A percentile compares a stretch with the other conserved stretches of the same genome.
phyloP scores from a whole-genome alignment of 64 coral and sea anemone genomes.

The Exaiptasia diaphana region DNA sequence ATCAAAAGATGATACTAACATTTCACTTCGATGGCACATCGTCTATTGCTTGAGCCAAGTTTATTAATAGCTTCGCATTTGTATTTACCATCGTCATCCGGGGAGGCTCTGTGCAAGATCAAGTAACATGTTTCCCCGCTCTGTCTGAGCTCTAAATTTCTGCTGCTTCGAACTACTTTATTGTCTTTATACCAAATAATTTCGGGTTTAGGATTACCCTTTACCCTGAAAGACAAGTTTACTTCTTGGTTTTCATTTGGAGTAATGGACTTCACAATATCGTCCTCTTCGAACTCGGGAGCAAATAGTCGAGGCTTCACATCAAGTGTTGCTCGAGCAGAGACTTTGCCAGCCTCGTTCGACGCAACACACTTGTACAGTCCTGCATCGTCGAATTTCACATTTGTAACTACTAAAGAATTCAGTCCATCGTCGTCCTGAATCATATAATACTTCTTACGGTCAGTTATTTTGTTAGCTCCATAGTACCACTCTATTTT shows the following conservation, averaged over 20 bases:
- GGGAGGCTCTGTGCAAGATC: constrained; percentile 32
- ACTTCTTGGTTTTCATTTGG: constrained; percentile 61
- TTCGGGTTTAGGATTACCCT: constrained; percentile 51
- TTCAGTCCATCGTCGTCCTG: constrained; percentile 24
- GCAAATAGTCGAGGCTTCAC: constrained; percentile 53
- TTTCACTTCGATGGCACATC: constrained; percentile 4
- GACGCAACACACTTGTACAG: constrained; percentile 82
- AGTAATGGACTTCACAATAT: neutral
- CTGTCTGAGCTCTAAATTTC: constrained; percentile 1
- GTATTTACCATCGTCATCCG: constrained; percentile 64
- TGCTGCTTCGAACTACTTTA: constrained; percentile 22
- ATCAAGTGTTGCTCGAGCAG: constrained; percentile 46
- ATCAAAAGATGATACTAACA: neutral
- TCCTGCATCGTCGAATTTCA: constrained; percentile 52
- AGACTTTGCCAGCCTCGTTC: constrained; percentile 64
- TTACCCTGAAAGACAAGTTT: constrained; percentile 37
- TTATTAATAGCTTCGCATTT: constrained; percentile 54
- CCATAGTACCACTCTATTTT: constrained; percentile 77
- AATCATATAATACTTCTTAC: constrained; percentile 19
- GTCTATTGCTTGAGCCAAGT: constrained; percentile 33
- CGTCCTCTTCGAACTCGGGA: constrained; percentile 37
- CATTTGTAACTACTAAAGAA: constrained; percentile 39
- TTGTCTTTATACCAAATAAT: constrained; percentile 61
- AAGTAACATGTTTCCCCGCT: constrained; percentile 32
- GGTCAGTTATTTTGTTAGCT: constrained; percentile 41